Evolutionary conservation across 2,888 invertebrate species (phyloP).

Genomic region (Arctia plantaginis): DNA sequence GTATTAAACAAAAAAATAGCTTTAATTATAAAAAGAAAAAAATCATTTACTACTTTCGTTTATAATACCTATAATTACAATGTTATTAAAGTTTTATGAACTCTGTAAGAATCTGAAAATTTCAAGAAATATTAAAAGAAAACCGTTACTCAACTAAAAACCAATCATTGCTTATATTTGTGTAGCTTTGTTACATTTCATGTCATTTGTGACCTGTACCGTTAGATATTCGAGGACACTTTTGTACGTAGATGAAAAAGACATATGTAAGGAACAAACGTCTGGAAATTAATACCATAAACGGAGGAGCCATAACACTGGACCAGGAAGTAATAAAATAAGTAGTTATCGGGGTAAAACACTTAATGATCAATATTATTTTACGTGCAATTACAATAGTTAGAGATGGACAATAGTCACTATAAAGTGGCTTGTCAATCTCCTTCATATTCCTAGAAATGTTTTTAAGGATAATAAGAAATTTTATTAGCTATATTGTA

Average conservation of each 20-base stretch:
- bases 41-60: too few relatives aligned
- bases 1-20: too few relatives aligned
- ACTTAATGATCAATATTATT: constrained; percentile 8
- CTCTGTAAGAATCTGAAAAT: neutral
- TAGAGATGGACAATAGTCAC: neutral
- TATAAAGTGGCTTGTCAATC: neutral
- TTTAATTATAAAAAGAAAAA: too few relatives aligned
- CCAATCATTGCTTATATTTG: constrained; percentile 30
- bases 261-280: constrained; percentile 5
- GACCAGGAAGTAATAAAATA: constrained; percentile 20
- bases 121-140: constrained; percentile 19
- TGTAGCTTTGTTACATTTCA: constrained; percentile 23
- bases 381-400: neutral
- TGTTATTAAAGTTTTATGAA: constrained; percentile 22
- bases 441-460: neutral
- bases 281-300: constrained; percentile 14
- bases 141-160: constrained; percentile 41
- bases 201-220: constrained; percentile 21
- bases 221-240: constrained; percentile 23
- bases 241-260: constrained; percentile 12
- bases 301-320: neutral
- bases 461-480: neutral
- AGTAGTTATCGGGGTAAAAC: constrained; percentile 6
- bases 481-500: constrained; percentile 1
- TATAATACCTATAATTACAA: neutral